Evolutionary conservation across 2,888 invertebrate species (phyloP), one percentile per base, ranked within the genome.

Genomic region (Sussaba pulchella): DNA sequence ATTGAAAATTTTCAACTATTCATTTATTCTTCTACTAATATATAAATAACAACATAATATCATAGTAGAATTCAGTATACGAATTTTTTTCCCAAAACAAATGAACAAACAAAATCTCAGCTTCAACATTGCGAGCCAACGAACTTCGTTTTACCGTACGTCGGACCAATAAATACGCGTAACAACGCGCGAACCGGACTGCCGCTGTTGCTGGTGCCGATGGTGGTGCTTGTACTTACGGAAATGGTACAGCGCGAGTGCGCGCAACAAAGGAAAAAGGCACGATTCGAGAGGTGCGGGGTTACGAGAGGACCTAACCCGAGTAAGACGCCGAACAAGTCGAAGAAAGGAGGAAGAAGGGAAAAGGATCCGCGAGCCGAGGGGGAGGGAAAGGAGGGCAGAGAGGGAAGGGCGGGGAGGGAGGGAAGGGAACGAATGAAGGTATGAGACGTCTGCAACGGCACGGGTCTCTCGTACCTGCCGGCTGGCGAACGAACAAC

Each of bases 261-360:
- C 77, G 64, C 26, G 78, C 84, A 84, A 82, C 82, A 86, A 83
- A 82, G 83, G 81, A 75, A 83, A 83, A 83, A 82, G 82, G 59
- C 74, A 72, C 39, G 70, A 57, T 41, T 26, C 69, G 43, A 47
- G 41, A n/a, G n/a, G n/a, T 10, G 12, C 1, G 24, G 17, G 2
- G 39, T 21, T 26, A 39, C 61, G 39, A 41, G 61, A n/a, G 41
- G 41, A 21, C 19, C 31, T 2, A 31, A n/a, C 5, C 14, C 36
- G 57, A 10, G 59, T 12, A 39, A 9, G 17, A 39, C 39, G 17
- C 19, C 61, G n/a, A 71, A 9, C 6, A 4, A 2, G 12, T 12
- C 2, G 12, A 17, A 43, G n/a, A 45, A 12, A 47, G 57, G 67
- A 24, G n/a, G 41, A 67, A 52, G 31, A 66, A 61, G 17, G 17